These are phyloP conservation scores for Myrmecophaga tridactyla DNA, from an alignment of 2,113 vertebrate genomes.

Conservation along the genomic window DNA sequence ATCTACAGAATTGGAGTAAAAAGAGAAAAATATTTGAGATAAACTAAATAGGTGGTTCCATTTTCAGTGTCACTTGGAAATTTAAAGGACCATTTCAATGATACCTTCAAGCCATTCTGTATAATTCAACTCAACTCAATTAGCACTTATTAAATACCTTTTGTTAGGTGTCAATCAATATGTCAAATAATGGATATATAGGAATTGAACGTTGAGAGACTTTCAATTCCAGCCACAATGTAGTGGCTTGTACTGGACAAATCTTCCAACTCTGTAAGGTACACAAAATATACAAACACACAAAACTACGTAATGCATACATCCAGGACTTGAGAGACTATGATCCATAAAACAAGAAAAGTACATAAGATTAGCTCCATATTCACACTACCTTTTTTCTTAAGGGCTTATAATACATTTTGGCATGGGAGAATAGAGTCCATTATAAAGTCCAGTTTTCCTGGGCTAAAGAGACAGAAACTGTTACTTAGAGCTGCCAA, in stretches of 20 bases:
- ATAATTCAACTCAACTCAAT: not conserved
- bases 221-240: not conserved
- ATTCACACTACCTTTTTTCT: not conserved
- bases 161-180: not conserved
- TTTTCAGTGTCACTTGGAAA: not conserved
- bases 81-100: not conserved
- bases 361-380: not conserved
- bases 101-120: not conserved
- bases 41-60: not conserved
- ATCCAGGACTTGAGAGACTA: not conserved
- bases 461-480: not conserved
- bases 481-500: not conserved
- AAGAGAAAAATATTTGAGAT: not conserved
- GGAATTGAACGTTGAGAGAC: not conserved
- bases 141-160: not conserved
- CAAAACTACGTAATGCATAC: not conserved
- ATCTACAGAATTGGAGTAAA: not conserved
- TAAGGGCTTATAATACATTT: not conserved
- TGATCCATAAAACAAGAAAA: not conserved
- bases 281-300: not conserved
- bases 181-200: not conserved
- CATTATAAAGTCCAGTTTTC: not conserved
- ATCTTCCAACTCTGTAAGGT: not conserved
- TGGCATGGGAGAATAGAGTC: not conserved
- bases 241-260: not conserved